These are phyloP conservation scores for Gallinago solitaria DNA, from an alignment of 2,797 vertebrate species.

Conservation along the genomic window DNA sequence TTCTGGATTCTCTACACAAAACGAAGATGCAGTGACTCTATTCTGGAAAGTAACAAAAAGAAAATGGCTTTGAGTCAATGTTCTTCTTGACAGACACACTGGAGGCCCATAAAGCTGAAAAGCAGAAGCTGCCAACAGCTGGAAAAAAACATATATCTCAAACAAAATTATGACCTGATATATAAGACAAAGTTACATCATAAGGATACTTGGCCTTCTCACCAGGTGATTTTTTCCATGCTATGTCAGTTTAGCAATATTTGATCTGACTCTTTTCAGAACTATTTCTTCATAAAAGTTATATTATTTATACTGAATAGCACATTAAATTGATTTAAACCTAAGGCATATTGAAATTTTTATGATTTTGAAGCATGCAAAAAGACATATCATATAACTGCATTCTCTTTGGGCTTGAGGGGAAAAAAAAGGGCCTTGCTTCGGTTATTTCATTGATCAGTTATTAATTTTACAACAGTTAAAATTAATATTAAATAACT, in stretches of 20 bases:
- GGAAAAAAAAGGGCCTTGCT: neutral
- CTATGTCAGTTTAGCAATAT: neutral
- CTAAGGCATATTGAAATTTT: neutral
- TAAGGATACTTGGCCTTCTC: neutral
- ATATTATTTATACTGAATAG: neutral
- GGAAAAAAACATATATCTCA: conserved; percentile 5
- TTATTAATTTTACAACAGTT: neutral
- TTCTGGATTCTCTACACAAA: neutral
- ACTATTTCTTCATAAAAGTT: neutral
- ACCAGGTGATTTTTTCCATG: conserved; percentile 28
- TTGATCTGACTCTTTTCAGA: conserved; percentile 16
- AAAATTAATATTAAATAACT: neutral
- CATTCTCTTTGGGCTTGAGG: neutral
- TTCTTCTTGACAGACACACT: conserved; percentile 13
- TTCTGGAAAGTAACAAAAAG: neutral
- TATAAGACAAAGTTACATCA: conserved; percentile 31
- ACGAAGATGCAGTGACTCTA: neutral
- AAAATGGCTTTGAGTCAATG: conserved; percentile 5
- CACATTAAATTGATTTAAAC: neutral
- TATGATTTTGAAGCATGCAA: neutral
- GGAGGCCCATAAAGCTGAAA: conserved; percentile 37
- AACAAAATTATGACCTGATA: conserved; percentile 44
- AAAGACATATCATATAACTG: neutral
- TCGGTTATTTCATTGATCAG: neutral
- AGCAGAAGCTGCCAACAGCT: conserved; percentile 26